Base-by-base conservation (phyloP, 1,140 invertebrate species). In the Euborellia annulipes region DNA sequence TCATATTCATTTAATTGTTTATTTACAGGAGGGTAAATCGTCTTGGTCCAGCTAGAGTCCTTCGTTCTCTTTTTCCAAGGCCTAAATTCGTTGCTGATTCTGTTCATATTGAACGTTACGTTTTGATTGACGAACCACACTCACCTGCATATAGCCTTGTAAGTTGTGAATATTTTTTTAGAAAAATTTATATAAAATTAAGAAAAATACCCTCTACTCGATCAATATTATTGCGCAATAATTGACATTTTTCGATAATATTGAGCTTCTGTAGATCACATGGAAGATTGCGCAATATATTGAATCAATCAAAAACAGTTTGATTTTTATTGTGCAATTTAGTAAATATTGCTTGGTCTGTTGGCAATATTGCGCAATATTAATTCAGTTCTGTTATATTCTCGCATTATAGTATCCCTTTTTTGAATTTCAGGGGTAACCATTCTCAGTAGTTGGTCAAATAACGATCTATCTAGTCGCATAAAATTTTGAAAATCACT, bases 21-120 rank as follows among this genome's bases (percentile, higher is more conserved):
- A n/a, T n/a, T 51, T 55, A 34, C 37, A 67, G 82, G 81, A 76
- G 75, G 62, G 68, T 84, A n/a, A 82, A 78, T 57, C 68, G 75
- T 52, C 75, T 82, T 61, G 64, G 68, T 55, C 66, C 74, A 34
- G 73, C 72, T 45, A 69, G 77, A 62, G 57, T 75, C 49, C 52
- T 84, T 22, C 59, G 81, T 47, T 66, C 70, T 59, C 50, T 77
- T 46, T 82, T 84, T 62, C 54, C 53, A 14, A 54, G 58, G 21
- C 73, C 73, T 14, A 68, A 71, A 55, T 75, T 79, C 41, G 57
- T 66, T 30, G 62, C 54, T 55, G 76, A 76, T 51, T 74, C 75
- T 9, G 32, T 47, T 8, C 41, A 47, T 47, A 34, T 47, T 22
- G 79, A 85, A 59, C 72, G 76, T 62, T 84, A 71, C 63, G 52